A percentile compares a stretch with the other conserved stretches of the same genome.
Conservation (phyloP, 1,140 invertebrate species). For the Chelonus insularis region DNA sequence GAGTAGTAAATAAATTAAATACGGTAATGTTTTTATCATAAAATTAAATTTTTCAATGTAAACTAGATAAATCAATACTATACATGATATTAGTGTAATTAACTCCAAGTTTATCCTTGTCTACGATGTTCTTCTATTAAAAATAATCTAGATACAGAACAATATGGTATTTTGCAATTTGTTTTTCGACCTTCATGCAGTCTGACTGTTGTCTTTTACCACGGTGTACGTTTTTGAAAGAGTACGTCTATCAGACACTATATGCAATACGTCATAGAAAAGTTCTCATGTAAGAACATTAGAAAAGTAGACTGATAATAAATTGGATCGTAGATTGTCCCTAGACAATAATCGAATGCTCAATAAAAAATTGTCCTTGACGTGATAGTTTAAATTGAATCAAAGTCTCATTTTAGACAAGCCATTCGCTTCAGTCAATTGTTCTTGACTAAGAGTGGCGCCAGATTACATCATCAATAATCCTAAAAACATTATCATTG, state of each 20-base stretch:
- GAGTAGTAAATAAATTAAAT: no score
- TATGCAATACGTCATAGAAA: no score
- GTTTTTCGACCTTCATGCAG: conserved; percentile 35
- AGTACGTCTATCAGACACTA: background rate
- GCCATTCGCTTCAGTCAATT: background rate
- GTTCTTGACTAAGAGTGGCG: background rate
- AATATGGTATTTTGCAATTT: conserved; percentile 33
- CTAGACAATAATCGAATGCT: background rate
- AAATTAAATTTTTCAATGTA: no score
- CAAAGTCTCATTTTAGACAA: background rate
- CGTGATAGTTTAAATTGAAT: background rate
- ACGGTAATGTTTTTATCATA: no score
- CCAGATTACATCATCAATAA: background rate
- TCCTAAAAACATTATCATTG: background rate
- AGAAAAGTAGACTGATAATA: background rate
- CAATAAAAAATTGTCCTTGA: background rate
- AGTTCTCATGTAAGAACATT: background rate
- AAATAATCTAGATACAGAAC: no score
- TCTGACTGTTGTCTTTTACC: background rate
- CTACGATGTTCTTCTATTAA: no score
- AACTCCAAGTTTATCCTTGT: no score
- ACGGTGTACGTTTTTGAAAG: background rate
- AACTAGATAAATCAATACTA: no score
- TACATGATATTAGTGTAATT: no score
- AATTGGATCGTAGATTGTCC: background rate